A percentile compares a stretch with the other conserved stretches of the same genome.
phyloP scores from a whole-genome alignment of 2,113 vertebrate species.

The Lepidiolamprologus cunningtoni region DNA sequence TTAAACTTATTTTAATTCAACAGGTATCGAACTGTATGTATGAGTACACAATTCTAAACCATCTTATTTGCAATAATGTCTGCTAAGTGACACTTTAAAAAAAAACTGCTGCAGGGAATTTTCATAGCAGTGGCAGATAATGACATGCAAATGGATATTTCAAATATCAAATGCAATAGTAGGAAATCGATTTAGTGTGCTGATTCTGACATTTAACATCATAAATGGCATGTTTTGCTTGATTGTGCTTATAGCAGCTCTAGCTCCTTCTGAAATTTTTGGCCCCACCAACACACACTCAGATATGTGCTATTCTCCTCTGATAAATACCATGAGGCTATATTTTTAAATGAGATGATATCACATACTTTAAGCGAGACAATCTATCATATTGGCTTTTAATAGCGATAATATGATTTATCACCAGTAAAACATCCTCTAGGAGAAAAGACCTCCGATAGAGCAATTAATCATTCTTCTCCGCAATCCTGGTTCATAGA shows the following conservation, averaged over 20 bases:
- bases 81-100: neutral
- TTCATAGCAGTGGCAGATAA: neutral
- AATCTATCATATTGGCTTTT: conserved; percentile 71
- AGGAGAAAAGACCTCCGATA: conserved; percentile 60
- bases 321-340: conserved; percentile 38
- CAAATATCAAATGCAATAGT: neutral
- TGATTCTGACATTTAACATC: neutral
- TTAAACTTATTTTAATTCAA: neutral
- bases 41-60: neutral
- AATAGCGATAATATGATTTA: conserved; percentile 76
- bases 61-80: neutral
- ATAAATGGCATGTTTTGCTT: neutral
- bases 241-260: neutral
- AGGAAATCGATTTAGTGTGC: neutral
- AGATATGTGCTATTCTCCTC: conserved; percentile 9
- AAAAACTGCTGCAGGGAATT: neutral
- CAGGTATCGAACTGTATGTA: neutral
- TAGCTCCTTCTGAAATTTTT: neutral
- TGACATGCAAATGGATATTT: neutral
- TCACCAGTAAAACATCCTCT: conserved; percentile 45
- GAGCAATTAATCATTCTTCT: conserved; percentile 70
- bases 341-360: conserved; percentile 63
- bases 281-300: neutral
- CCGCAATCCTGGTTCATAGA: conserved; percentile 38
- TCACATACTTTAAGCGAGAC: conserved; percentile 43